Percentiles rank a stretch among this genome's conserved stretches.
These are phyloP conservation scores for Melanargia galathea DNA, from an alignment of 2,888 invertebrate species.

Conservation along the genomic window DNA sequence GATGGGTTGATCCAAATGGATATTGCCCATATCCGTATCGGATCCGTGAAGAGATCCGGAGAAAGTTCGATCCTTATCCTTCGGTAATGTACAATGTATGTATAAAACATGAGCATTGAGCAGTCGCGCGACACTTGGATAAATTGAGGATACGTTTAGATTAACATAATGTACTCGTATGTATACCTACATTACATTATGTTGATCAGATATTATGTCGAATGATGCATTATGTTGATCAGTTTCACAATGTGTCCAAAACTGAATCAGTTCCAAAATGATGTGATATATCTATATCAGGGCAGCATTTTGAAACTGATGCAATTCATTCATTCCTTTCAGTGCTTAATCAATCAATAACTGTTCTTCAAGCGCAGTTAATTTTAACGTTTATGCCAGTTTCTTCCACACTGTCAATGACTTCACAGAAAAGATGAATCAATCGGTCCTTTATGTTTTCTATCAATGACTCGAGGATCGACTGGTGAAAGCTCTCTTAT, in stretches of 20 bases:
- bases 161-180: not conserved
- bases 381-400: not conserved
- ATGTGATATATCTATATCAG: too few species aligned
- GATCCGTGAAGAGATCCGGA: conserved; percentile 4
- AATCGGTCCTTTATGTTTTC: not conserved
- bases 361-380: not conserved
- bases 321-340: not conserved
- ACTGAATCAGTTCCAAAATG: too few species aligned
- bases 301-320: not conserved
- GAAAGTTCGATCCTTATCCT: conserved; percentile 17
- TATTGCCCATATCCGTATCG: conserved; percentile 10
- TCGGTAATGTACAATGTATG: conserved; percentile 1
- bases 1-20: not conserved
- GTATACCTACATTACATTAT: not conserved
- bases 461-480: not conserved
- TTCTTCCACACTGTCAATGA: not conserved
- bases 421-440: not conserved
- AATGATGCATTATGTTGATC: too few species aligned
- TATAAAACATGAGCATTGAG: conserved; percentile 17
- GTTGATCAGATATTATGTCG: not conserved
- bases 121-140: not conserved
- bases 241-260: too few species aligned
- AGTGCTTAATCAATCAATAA: not conserved
- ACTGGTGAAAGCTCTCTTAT: not conserved
- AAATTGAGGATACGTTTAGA: not conserved